These are phyloP conservation scores for Bolborhynchus lineola DNA, from an alignment of 2,113 vertebrate genomes.

Conservation along the genomic window DNA sequence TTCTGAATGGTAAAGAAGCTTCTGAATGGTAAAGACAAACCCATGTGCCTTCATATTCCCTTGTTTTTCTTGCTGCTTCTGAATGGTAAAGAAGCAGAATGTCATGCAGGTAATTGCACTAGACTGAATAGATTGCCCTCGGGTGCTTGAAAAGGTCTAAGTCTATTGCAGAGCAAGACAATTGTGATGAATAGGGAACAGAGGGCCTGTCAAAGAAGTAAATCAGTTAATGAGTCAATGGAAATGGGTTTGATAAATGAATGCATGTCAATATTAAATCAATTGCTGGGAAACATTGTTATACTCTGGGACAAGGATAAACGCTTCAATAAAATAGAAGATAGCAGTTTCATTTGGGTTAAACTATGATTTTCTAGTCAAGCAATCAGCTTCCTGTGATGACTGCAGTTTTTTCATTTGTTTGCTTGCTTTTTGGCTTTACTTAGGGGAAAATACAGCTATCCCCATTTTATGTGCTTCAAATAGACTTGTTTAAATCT, in stretches of 20 bases:
- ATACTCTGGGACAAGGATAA: not conserved
- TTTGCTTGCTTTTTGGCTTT: not conserved
- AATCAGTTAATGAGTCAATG: constrained; percentile 58
- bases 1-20: not conserved
- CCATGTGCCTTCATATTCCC: not conserved
- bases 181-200: constrained; percentile 64
- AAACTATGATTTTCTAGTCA: not conserved
- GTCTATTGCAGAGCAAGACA: constrained; percentile 55
- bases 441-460: not conserved
- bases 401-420: not conserved
- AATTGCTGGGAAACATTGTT: constrained; percentile 26
- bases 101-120: constrained; percentile 48
- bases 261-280: constrained; percentile 36
- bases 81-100: constrained; percentile 12
- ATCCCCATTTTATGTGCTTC: not conserved
- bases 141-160: constrained; percentile 46
- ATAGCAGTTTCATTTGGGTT: not conserved
- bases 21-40: not conserved
- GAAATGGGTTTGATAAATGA: constrained; percentile 52
- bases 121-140: constrained; percentile 37
- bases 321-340: constrained; percentile 46
- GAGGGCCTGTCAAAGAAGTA: constrained; percentile 30
- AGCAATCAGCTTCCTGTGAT: not conserved
- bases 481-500: not conserved
- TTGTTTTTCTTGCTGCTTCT: constrained; percentile 10